Evolutionary conservation across 1,140 invertebrate genomes (phyloP).

Genomic region (Drosophila kanapiae): DNA sequence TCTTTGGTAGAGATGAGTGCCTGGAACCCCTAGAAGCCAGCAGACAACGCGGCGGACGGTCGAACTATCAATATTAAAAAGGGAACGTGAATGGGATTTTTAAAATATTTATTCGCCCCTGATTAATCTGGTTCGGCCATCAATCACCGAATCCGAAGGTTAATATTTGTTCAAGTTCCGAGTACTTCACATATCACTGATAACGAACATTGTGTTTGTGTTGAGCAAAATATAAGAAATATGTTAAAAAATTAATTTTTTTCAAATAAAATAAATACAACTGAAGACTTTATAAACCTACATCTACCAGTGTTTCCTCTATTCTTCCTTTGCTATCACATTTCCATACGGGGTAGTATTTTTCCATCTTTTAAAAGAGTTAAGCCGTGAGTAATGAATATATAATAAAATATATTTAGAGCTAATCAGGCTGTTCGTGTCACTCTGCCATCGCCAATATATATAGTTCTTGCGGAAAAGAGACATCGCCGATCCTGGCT

Average conservation of each 20-base stretch:
- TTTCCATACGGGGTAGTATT: neutral
- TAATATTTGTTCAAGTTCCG: slow-evolving; percentile 15
- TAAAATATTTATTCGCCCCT: slow-evolving; percentile 50
- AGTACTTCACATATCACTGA: slow-evolving; percentile 6
- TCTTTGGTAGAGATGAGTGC: slow-evolving; percentile 38
- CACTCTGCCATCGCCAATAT: slow-evolving; percentile 30
- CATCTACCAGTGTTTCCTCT: too few relatives aligned
- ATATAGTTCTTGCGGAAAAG: slow-evolving; percentile 29
- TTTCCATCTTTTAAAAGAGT: neutral
- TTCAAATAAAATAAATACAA: too few relatives aligned
- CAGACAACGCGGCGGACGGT: slow-evolving; percentile 35
- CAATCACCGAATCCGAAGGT: slow-evolving; percentile 25
- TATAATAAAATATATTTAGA: neutral
- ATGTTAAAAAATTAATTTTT: neutral
- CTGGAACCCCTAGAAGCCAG: slow-evolving; percentile 3
- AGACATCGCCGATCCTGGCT: slow-evolving; percentile 38
- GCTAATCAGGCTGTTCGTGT: slow-evolving; percentile 29
- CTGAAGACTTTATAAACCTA: too few relatives aligned
- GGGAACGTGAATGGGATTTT: slow-evolving; percentile 40
- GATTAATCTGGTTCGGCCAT: slow-evolving; percentile 38
- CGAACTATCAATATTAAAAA: slow-evolving; percentile 44
- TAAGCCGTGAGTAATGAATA: neutral
- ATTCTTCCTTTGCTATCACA: neutral
- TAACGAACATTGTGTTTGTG: neutral
- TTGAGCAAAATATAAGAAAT: neutral